Conservation (phyloP, 2,797 vertebrate genomes). For the Chlorospingus semifuscus region DNA sequence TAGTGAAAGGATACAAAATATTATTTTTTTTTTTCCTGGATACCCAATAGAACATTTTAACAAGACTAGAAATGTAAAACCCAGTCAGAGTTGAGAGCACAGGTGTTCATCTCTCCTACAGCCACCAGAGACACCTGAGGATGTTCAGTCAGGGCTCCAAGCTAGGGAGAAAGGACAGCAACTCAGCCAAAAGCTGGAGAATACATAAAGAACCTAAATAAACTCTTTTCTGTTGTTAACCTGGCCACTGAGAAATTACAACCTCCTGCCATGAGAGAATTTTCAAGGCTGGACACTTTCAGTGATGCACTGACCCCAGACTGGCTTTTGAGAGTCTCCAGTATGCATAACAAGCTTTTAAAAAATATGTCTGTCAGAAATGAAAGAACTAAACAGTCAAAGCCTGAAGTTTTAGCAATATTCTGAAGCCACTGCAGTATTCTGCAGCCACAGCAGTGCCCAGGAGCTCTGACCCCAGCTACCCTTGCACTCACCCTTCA, state of each 20-base stretch:
- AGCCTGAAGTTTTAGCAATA: background rate
- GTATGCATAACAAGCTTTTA: accelerated
- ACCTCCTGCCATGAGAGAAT: background rate
- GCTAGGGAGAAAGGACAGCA: background rate
- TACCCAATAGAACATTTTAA: background rate
- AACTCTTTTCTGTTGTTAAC: background rate
- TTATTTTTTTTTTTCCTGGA: accelerated
- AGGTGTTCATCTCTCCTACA: background rate
- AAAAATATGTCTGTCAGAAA: background rate
- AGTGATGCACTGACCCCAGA: background rate
- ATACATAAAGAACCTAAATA: background rate
- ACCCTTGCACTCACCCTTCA: background rate
- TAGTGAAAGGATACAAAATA: background rate
- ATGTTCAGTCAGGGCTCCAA: accelerated
- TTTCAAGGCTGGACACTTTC: background rate
- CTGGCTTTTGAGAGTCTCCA: background rate
- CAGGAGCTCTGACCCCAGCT: background rate
- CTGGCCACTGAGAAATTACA: background rate
- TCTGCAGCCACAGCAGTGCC: background rate
- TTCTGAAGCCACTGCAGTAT: background rate
- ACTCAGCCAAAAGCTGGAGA: background rate
- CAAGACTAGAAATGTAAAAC: accelerated
- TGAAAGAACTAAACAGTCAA: background rate
- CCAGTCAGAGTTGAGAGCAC: background rate
- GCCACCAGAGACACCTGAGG: background rate